phyloP scores from a whole-genome alignment of 2,888 invertebrate genomes.

The Encarsia formosa region DNA sequence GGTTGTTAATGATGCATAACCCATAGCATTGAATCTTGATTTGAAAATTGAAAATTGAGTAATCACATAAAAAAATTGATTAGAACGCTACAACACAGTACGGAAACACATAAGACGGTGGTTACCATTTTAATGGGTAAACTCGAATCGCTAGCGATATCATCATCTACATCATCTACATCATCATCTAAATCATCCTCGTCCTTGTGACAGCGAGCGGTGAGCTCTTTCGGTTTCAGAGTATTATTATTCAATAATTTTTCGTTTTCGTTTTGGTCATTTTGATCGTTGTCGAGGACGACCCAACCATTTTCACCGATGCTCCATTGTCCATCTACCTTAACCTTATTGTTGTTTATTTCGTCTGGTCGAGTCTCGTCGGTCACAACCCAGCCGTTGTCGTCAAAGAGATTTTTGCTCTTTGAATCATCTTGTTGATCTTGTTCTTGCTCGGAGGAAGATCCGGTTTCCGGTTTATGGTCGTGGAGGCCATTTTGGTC shows the following conservation, averaged over 20 bases:
- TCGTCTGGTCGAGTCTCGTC: slow-evolving; percentile 31
- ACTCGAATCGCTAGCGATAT: slow-evolving; percentile 40
- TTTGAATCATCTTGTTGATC: no score
- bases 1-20: no score
- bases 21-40: no score
- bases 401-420: slow-evolving; percentile 41
- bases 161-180: no score
- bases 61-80: slow-evolving; percentile 49
- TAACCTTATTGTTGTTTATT: slow-evolving; percentile 27
- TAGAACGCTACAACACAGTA: slow-evolving; percentile 51
- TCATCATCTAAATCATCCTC: no score
- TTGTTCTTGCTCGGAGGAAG: neutral
- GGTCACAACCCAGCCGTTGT: slow-evolving; percentile 46
- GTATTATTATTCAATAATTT: slow-evolving; percentile 22
- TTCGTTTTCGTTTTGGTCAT: slow-evolving; percentile 16
- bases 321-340: slow-evolving; percentile 27
- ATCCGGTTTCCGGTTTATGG: neutral
- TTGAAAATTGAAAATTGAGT: no score
- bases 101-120: slow-evolving; percentile 51
- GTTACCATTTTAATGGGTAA: slow-evolving; percentile 51
- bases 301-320: slow-evolving; percentile 36
- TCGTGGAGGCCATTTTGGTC: neutral
- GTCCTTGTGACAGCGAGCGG: slow-evolving; percentile 25
- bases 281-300: slow-evolving; percentile 23
- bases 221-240: slow-evolving; percentile 29